Percentiles rank a stretch among this genome's conserved stretches.
Evolutionary conservation across 2,888 invertebrate species (phyloP).

Genomic region (Lampropteryx suffumata): DNA sequence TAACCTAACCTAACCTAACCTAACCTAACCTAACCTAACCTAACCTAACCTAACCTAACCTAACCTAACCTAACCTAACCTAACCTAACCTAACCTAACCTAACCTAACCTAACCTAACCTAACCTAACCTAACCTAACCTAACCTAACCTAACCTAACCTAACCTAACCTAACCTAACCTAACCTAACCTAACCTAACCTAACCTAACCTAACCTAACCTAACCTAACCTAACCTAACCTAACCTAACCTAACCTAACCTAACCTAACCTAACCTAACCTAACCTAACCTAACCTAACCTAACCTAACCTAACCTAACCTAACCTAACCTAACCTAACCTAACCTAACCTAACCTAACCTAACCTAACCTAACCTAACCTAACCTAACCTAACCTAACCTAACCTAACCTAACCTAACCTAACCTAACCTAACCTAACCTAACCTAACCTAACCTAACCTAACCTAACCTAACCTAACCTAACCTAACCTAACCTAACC

Average conservation of each 20-base stretch:
- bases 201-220: conserved; percentile 7
- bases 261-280: conserved; percentile 13
- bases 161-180: conserved; percentile 12
- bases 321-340: conserved; percentile 13
- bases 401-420: conserved; percentile 13
- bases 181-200: conserved; percentile 8
- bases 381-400: conserved; percentile 13
- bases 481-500: conserved; percentile 13
- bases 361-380: conserved; percentile 13
- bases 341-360: conserved; percentile 13
- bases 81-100: conserved; percentile 12
- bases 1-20: conserved; percentile 17
- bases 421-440: conserved; percentile 13
- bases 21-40: background rate
- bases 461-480: conserved; percentile 13
- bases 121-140: conserved; percentile 12
- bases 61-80: conserved; percentile 12
- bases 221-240: conserved; percentile 13
- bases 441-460: conserved; percentile 13
- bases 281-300: conserved; percentile 13
- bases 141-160: conserved; percentile 12
- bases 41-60: conserved; percentile 9
- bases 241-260: conserved; percentile 13
- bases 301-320: conserved; percentile 13
- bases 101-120: conserved; percentile 12